Evolutionary conservation across 2,113 vertebrate genomes (phyloP), one percentile per base, ranked within the genome.

Genomic region (Clarias gariepinus): DNA sequence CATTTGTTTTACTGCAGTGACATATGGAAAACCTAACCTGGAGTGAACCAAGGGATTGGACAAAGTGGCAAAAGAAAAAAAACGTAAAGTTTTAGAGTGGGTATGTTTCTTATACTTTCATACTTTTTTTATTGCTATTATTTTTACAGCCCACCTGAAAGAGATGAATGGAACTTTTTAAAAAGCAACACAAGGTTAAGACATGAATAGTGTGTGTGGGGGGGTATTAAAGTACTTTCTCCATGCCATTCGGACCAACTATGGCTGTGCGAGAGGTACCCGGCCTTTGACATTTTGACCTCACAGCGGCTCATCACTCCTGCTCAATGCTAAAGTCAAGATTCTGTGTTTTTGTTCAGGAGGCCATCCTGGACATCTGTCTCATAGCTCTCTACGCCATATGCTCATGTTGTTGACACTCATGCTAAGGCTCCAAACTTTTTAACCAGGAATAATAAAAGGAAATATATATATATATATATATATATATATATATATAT

Each of bases 331-430:
- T 84, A 90, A 91, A 92, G 90, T 90, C 89, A 89, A 90, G 91
- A 93, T 94, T 93, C 89, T 92, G 92, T 82, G 80, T 76, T 81
- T 82, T 88, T 86, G 68, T 71, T 84, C 83, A 91, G 87, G 76
- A n/a, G 58, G 86, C 85, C 52, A 88, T 77, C 79, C 88, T 73
- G 87, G 92, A 94, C 94, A 94, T 92, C 94, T 95, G 94, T 92
- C 90, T 86, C 88, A 89, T 92, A 83, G 89, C 89, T 87, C 77
- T 21, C 73, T 61, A 41, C 80, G 87, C 94, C 95, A 94, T 94
- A 94, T 95, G 94, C 76, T 91, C 88, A 85, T 86, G 91, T 92
- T 94, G 92, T 81, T 85, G 84, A 66, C 23, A 71, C n/a, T 52
- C 15, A 86, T 21, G 76, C 84, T 53, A 61, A 86, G 88, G 86